Conservation (phyloP, 1,140 invertebrate genomes). For the Cheumatopsyche charites region DNA sequence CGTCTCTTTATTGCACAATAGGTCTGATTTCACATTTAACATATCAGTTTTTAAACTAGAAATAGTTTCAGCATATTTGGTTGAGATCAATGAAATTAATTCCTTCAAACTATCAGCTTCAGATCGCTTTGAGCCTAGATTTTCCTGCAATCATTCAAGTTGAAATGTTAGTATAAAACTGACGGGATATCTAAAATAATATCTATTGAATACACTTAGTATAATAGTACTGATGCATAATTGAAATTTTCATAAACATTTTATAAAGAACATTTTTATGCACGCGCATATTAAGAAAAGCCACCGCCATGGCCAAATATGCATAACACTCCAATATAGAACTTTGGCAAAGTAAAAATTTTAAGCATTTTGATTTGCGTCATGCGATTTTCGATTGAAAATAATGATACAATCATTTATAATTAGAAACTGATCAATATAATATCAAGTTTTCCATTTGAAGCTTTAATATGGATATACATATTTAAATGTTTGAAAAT, state of each 20-base stretch:
- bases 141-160: conserved; percentile 60
- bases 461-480: no score
- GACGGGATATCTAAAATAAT: no score
- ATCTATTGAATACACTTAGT: no score
- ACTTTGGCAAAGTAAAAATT: conserved; percentile 11
- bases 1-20: conserved; percentile 60
- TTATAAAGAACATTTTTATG: neutral
- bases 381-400: neutral
- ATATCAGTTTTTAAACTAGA: conserved; percentile 67
- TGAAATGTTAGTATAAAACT: neutral
- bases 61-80: conserved; percentile 63
- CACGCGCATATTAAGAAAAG: conserved; percentile 3
- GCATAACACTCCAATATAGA: conserved; percentile 5
- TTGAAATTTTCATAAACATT: conserved; percentile 4
- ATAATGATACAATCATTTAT: neutral
- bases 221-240: neutral
- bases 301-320: conserved; percentile 21
- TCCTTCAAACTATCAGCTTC: conserved; percentile 63
- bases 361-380: neutral
- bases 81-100: conserved; percentile 58
- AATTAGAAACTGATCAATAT: no score
- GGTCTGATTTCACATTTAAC: conserved; percentile 61
- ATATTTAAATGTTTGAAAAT: no score
- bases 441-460: no score
- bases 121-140: conserved; percentile 62